These are phyloP conservation scores for Crotalus horridus DNA, from an alignment of 2,113 vertebrate species.

Conservation along the genomic window DNA sequence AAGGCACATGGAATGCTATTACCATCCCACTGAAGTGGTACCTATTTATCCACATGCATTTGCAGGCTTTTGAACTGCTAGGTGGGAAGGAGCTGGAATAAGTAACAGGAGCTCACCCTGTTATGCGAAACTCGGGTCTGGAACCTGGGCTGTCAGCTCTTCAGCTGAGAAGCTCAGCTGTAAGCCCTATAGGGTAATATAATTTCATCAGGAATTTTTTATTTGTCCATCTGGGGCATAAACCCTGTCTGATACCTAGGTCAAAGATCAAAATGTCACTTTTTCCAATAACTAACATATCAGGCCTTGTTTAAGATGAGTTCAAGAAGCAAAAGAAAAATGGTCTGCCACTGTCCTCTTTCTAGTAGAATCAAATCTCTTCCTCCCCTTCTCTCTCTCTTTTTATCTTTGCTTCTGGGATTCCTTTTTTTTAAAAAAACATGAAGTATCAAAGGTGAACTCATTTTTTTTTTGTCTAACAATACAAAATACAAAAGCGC, in stretches of 20 bases:
- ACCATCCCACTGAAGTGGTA: background rate
- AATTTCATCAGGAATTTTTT: background rate
- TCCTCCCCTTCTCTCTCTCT: background rate
- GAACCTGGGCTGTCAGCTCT: background rate
- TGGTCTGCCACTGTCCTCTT: constrained; percentile 27
- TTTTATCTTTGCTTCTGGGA: constrained; percentile 50
- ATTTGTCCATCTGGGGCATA: background rate
- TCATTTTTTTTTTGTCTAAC: background rate
- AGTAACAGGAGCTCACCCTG: background rate
- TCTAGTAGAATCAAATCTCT: constrained; percentile 27
- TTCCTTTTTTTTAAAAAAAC: constrained; percentile 26
- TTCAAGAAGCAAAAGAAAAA: background rate
- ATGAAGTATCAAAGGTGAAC: constrained; percentile 55
- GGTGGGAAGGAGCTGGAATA: background rate
- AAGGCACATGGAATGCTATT: background rate
- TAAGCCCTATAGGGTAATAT: background rate
- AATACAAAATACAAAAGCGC: constrained; percentile 39
- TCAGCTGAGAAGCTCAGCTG: no score
- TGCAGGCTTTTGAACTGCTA: background rate
- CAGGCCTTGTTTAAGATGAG: background rate
- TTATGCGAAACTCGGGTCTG: background rate
- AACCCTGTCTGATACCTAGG: background rate
- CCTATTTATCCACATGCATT: background rate
- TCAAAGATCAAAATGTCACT: background rate
- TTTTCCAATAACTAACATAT: background rate